Evolutionary conservation across 2,113 vertebrate genomes (phyloP).

Genomic region (Alosa alosa): DNA sequence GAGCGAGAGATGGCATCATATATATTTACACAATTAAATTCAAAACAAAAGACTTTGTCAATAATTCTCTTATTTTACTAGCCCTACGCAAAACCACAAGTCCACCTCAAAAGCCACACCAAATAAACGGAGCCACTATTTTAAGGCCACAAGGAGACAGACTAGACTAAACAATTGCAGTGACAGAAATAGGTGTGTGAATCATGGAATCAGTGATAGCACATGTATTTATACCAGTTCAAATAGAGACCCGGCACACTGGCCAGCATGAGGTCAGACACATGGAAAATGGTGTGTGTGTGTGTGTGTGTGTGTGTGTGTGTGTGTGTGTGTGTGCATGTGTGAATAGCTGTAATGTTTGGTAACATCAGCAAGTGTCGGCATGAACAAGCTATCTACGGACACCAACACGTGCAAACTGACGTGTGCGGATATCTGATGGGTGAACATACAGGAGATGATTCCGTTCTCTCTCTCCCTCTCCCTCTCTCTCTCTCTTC

Average conservation of each 20-base stretch:
- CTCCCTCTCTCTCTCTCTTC: background rate
- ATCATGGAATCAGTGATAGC: constrained; percentile 4
- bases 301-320: background rate
- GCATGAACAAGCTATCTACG: constrained; percentile 10
- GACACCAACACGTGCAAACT: background rate
- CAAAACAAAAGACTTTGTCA: background rate
- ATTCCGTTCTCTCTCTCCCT: background rate
- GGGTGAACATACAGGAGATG: constrained; percentile 2
- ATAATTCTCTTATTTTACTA: background rate
- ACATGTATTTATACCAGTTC: background rate
- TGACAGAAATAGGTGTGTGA: constrained; percentile 10
- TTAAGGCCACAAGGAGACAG: background rate
- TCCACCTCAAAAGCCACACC: background rate
- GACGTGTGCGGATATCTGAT: background rate
- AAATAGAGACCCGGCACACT: background rate
- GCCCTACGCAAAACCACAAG: background rate
- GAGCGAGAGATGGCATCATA: background rate
- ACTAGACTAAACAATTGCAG: constrained; percentile 4
- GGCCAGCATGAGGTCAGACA: constrained; percentile 5
- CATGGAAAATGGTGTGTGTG: background rate
- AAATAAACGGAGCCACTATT: background rate
- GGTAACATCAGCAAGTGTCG: background rate
- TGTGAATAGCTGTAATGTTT: constrained; percentile 13
- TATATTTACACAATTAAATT: background rate
- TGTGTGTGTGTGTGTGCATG: background rate